phyloP scores from a whole-genome alignment of 2,888 invertebrate genomes.

The Torymus tubicola region DNA sequence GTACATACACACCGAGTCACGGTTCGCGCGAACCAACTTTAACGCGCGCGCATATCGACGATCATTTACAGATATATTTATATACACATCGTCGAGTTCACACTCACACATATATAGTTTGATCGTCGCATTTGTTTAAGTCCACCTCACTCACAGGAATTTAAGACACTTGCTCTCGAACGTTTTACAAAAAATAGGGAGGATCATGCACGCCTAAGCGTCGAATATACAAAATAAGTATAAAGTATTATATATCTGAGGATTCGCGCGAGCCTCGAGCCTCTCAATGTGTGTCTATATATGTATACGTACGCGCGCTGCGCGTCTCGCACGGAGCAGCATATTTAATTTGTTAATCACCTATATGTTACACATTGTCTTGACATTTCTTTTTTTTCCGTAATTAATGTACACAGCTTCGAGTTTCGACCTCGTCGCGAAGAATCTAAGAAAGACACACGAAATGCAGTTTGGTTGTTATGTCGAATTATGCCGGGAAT shows the following conservation, averaged over 20 bases:
- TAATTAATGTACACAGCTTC: constrained; percentile 60
- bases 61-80: constrained; percentile 14
- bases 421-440: constrained; percentile 49
- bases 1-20: constrained; percentile 15
- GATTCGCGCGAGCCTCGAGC: constrained; percentile 49
- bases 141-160: neutral
- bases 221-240: constrained; percentile 58
- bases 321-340: constrained; percentile 5
- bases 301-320: too few species aligned
- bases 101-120: neutral
- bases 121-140: constrained; percentile 5
- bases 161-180: constrained; percentile 32
- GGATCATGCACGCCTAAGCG: constrained; percentile 57
- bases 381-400: constrained; percentile 8
- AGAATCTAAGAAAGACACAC: constrained; percentile 50
- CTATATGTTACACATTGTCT: constrained; percentile 23
- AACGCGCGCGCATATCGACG: neutral
- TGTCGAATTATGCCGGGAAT: constrained; percentile 39
- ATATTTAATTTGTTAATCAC: constrained; percentile 19
- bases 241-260: constrained; percentile 8
- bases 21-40: constrained; percentile 43
- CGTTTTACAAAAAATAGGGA: constrained; percentile 45
- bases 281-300: constrained; percentile 1
- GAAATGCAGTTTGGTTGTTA: constrained; percentile 31
- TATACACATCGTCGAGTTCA: neutral